Base-by-base conservation (phyloP, 2,113 vertebrate genomes). In the Lanius ludovicianus region DNA sequence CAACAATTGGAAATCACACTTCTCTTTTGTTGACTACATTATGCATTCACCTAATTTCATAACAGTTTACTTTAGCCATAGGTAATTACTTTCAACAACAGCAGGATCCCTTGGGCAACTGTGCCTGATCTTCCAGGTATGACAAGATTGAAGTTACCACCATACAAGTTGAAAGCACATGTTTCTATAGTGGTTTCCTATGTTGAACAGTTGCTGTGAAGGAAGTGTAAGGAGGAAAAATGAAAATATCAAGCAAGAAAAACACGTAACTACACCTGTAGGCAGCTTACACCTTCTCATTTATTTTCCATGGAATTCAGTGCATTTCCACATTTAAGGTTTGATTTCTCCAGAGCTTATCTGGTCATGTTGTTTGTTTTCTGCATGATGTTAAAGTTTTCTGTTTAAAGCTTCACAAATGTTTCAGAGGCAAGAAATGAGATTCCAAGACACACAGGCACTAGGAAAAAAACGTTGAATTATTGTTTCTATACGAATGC, bases 271-370 rank as follows among this genome's bases (percentile, higher is more conserved):
- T 77, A 31, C 27, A 75, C 76, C 67, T 89, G 35, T 42, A 94
- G 50, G 76, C 57, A 84, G 33, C 44, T 92, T 46, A 81, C 41
- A n/a, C 8, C 12, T 74, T 89, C 33, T 77, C 15, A 55, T 91
- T 91, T 80, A 80, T 79, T 94, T 95, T 84, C 83, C 70, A 53
- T 77, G 63, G 46, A 93, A 80, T 86, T 90, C 55, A 56, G 39
- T 67, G 33, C 79, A 63, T 70, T 91, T 94, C 37, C 52, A 77
- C 59, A 77, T 50, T 87, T 91, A 91, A 85, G 39, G 55, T 55
- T 41, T 95, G 71, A 94, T 94, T 95, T 94, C 84, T 94, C 93
- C 80, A 74, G 78, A 83, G 74, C n/a, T 70, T 89, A 77, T 77
- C 50, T 83, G 42, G 64, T 86, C 75, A 62, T 79, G 52, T 39